Conservation (phyloP, 2,113 vertebrate species). For the Cricetomys ansorgei region DNA sequence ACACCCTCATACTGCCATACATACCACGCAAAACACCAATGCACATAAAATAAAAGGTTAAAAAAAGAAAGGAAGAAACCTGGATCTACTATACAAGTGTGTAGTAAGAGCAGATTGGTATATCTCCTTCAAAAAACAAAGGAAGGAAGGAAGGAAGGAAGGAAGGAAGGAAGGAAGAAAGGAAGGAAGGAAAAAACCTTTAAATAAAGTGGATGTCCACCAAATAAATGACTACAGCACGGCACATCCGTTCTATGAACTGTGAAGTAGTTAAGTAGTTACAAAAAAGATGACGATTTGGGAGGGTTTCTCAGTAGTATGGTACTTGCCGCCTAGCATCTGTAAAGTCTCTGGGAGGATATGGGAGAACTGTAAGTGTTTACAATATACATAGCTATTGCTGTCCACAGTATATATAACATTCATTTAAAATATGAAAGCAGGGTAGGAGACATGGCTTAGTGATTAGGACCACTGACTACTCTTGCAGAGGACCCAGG, state of each 20-base stretch:
- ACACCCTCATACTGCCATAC: too few species aligned
- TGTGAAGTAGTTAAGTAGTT: constrained; percentile 27
- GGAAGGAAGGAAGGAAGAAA: not conserved
- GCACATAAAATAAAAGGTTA: too few species aligned
- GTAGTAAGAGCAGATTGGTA: constrained; percentile 17
- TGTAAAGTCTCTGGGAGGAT: too few species aligned
- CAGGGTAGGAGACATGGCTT: too few species aligned
- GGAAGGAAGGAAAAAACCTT: not conserved
- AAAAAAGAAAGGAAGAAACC: constrained; percentile 2
- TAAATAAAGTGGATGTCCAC: constrained; percentile 29
- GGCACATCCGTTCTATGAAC: not conserved
- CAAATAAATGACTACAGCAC: not conserved
- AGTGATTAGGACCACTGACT: not conserved
- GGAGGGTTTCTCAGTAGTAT: not conserved
- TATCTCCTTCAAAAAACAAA: not conserved
- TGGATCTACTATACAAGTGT: constrained; percentile 14
- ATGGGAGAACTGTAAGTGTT: not conserved
- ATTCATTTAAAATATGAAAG: not conserved
- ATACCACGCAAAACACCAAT: too few species aligned
- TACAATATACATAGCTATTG: constrained; percentile 25
- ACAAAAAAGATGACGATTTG: constrained; percentile 27
- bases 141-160: not conserved
- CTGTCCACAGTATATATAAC: not conserved
- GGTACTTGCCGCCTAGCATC: not conserved
- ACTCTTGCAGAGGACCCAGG: not conserved